phyloP scores from a whole-genome alignment of 1,140 invertebrate species.

The Archivesica marissinica region DNA sequence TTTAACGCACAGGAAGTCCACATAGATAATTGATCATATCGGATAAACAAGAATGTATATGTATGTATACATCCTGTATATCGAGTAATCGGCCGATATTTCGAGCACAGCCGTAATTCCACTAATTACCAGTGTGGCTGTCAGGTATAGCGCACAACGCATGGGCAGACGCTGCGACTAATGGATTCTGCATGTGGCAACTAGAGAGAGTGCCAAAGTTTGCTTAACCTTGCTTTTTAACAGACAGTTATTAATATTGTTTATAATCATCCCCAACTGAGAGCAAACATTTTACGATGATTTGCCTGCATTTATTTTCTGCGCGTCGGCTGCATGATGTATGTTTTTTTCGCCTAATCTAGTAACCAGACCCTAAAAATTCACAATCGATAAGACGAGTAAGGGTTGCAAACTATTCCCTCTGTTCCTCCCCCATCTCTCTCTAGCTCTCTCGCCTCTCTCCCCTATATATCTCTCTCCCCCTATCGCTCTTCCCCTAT shows the following conservation, averaged over 20 bases:
- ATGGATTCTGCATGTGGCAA: slow-evolving; percentile 50
- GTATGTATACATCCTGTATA: no score
- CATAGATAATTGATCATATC: no score
- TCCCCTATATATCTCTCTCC: no score
- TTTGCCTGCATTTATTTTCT: slow-evolving; percentile 20
- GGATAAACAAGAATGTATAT: no score
- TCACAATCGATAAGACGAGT: neutral
- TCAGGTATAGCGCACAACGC: slow-evolving; percentile 44
- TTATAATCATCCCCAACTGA: slow-evolving; percentile 34
- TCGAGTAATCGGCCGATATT: no score
- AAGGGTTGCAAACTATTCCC: no score
- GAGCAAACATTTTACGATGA: slow-evolving; percentile 15
- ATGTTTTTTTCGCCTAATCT: neutral
- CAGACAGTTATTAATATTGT: slow-evolving; percentile 56
- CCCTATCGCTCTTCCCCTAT: no score
- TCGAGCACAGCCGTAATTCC: neutral
- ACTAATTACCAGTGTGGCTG: slow-evolving; percentile 51
- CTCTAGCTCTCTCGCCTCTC: no score
- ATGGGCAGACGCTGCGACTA: slow-evolving; percentile 47
- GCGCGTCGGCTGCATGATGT: neutral
- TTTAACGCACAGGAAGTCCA: no score
- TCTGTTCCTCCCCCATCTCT: no score
- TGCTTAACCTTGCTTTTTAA: slow-evolving; percentile 51
- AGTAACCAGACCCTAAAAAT: neutral
- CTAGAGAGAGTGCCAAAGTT: slow-evolving; percentile 49